Base-by-base conservation (phyloP, 2,113 vertebrate species). In the Toxotes chatareus region DNA sequence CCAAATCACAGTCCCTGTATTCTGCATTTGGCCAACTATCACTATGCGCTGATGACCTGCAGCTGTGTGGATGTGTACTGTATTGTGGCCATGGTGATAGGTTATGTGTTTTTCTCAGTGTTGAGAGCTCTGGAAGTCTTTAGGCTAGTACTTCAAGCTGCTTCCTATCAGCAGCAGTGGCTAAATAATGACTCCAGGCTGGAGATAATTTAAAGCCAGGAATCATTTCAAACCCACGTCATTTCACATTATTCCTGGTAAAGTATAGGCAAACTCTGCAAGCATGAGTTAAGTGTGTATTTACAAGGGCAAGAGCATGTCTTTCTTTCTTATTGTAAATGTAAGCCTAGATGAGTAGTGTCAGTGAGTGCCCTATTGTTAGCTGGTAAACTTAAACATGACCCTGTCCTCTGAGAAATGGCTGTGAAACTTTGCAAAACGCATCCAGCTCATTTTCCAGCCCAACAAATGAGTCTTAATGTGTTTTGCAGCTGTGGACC, bases 371-470 rank as follows among this genome's bases (percentile, higher is more conserved):
- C 17, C 17, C 72, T 19, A 10, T 10, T 16, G 14, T 14, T 63
- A 61, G 62, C 12, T 17, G 31, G 31, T 69, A 31, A 73, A 32
- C 23, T 17, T n/a, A 4, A 85, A 70, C 44, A 44, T 27, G 13
- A 77, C 17, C 42, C 72, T 27, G 3, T 60, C 65, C 32, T 60
- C 57, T 27, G 3, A 78, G 27, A 63, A 38, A 61, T 62, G 77
- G 92, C 91, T 92, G 91, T 90, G 75, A 76, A 86, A 79, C 84
- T 81, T 88, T 93, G 93, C 94, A 95, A 95, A 95, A 95, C 88
- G 91, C 94, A 94, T 94, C 93, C 94, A 94, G 94, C 94, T 95
- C 94, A 94, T 95, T 94, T 92, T 86, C 84, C 79, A 90, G 90
- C 86, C 90, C 88, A 89, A 85, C 86, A 91, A 94, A 95, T 95